Evolutionary conservation across 2,888 invertebrate genomes (phyloP).

Genomic region (Pachycephus smyrnensis): DNA sequence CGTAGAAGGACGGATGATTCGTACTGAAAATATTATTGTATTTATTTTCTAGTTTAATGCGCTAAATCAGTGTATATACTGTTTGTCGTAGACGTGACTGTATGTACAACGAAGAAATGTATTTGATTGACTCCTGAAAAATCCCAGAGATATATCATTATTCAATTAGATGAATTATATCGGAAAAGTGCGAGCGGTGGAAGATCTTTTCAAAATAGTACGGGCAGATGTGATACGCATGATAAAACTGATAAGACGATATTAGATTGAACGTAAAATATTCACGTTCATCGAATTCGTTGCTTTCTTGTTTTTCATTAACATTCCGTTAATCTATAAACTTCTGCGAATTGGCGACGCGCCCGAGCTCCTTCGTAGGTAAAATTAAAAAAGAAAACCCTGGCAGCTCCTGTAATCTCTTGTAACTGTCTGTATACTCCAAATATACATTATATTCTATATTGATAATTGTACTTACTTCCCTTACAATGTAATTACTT

Average conservation of each 20-base stretch:
- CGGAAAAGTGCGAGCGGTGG: not conserved
- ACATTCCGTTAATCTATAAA: not conserved
- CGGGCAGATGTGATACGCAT: not conserved
- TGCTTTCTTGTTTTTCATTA: not conserved
- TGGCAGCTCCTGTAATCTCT: not conserved
- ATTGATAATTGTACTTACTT: not conserved
- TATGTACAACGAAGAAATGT: not conserved
- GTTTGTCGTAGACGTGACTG: not conserved
- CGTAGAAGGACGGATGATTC: slow-evolving; percentile 12
- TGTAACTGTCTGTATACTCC: not conserved
- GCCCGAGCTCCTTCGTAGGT: not conserved
- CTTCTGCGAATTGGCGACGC: not conserved
- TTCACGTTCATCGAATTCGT: not conserved
- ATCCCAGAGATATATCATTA: not conserved
- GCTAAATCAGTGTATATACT: slow-evolving; percentile 24
- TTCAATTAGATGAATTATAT: not conserved
- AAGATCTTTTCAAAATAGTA: not conserved
- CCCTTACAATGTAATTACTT: not conserved
- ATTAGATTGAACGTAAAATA: not conserved
- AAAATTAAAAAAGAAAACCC: not conserved
- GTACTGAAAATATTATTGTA: slow-evolving; percentile 27
- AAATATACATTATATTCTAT: slow-evolving; percentile 13
- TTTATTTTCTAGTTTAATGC: slow-evolving; percentile 36
- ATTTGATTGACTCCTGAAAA: not conserved
- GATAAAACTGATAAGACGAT: not conserved